Base-by-base conservation (phyloP, 2,888 invertebrate genomes). In the Synergus laeviventris region DNA sequence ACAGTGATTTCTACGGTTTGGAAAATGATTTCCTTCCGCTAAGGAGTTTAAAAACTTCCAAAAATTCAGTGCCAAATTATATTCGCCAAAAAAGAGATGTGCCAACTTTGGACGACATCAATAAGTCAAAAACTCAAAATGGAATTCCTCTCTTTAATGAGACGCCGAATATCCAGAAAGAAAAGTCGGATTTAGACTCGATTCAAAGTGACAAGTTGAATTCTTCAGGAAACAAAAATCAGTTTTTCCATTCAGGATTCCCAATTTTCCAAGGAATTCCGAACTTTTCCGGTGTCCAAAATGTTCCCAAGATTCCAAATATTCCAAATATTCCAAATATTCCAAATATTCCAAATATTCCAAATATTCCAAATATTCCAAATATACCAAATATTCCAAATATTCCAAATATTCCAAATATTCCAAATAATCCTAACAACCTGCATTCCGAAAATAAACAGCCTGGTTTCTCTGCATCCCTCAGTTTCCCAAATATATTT, bases 141-240 rank as follows among this genome's bases (percentile, higher is more conserved):
- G 5, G 18, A 54, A 54, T 54, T 54, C 54, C 54, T 54, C 9
- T n/a, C 9, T 11, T 54, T 2, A 54, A 18, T 11, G 18, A 54
- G 8, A 54, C 1, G 24, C 59, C 59, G 1, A 59, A 59, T 12
- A 59, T 59, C 24, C 59, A 59, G 59, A 1, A 11, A 5, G 59
- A 59, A 59, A 59, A 59, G 24, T 59, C 59, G 7, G 59, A 59
- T n/a, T 54, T 54, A 18, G 54, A 59, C 9, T 59, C 24, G 24
- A 59, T 59, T 24, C 11, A 59, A 24, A 59, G 21, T 24, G 24
- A 4, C 24, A 59, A 24, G 24, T 24, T 14, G 5, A 14, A 9
- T 54, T 54, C 56, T 4, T 56, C 56, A 2, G 11, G 18, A 4
- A 49, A 49, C 8, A 49, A 1, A n/a, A 49, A 49, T 49, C 49